phyloP scores from a whole-genome alignment of 1,140 invertebrate genomes.

The Lepidurus apus region DNA sequence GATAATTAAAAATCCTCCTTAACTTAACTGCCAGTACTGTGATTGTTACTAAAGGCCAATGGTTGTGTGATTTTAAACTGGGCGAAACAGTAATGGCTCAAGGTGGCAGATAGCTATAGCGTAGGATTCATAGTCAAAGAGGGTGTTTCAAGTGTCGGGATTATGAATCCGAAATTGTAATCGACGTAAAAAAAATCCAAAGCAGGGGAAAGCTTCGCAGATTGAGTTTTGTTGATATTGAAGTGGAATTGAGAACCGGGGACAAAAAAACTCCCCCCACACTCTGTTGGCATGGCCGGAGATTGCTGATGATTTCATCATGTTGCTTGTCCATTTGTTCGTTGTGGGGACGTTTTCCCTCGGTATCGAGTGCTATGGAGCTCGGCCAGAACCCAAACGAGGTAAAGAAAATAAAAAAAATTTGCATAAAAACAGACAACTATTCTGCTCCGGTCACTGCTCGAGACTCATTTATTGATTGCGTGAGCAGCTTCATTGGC shows the following conservation, averaged over 20 bases:
- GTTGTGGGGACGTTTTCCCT: conserved; percentile 20
- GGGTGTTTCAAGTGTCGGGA: conserved; percentile 12
- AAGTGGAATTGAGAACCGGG: not conserved
- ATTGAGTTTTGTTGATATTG: not conserved
- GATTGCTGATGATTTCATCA: conserved; percentile 15
- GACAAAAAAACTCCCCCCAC: not conserved
- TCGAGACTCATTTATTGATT: conserved; percentile 2
- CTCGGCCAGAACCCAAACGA: not conserved
- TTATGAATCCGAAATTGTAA: conserved; percentile 6
- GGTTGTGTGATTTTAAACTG: not conserved
- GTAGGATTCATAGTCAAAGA: not conserved
- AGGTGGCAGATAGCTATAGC: not conserved
- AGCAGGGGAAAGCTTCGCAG: not conserved
- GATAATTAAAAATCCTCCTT: not conserved
- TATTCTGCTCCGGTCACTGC: not conserved
- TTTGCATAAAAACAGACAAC: not conserved
- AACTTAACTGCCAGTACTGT: not conserved
- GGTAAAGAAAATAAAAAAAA: not conserved
- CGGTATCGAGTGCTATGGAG: conserved; percentile 9
- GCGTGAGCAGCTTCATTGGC: conserved; percentile 7
- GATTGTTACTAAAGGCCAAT: not conserved
- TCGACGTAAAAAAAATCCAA: not conserved
- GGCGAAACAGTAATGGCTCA: conserved; percentile 13
- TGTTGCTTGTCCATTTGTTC: conserved; percentile 15
- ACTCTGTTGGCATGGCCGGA: not conserved